phyloP scores from a whole-genome alignment of 23 tunicate genomes.

The Trididemnum clinides region DNA sequence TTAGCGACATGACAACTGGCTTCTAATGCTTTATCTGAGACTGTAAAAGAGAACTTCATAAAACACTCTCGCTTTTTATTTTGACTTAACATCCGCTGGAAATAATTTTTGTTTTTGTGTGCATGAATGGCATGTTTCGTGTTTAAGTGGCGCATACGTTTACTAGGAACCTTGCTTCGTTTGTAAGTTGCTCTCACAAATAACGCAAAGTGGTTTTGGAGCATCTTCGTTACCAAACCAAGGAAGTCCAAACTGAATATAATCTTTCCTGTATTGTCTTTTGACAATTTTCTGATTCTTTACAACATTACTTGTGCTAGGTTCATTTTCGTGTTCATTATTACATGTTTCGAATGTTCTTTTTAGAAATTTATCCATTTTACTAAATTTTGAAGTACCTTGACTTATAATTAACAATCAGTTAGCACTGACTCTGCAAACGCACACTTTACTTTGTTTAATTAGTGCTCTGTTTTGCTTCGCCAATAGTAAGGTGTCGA shows the following conservation, averaged over 20 bases:
- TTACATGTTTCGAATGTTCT: neutral
- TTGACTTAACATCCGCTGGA: conserved; percentile 10
- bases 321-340: neutral
- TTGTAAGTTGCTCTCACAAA: conserved; percentile 43
- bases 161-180: conserved; percentile 37
- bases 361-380: too few relatives aligned
- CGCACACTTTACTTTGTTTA: too few relatives aligned
- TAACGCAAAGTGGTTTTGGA: conserved; percentile 22
- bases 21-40: conserved; percentile 8
- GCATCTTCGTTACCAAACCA: conserved; percentile 41
- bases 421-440: too few relatives aligned
- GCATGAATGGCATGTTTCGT: conserved; percentile 44
- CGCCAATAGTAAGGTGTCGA: too few relatives aligned
- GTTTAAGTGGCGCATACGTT: conserved; percentile 39
- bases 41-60: conserved; percentile 23
- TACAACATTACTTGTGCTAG: neutral
- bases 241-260: conserved; percentile 24
- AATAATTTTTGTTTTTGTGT: conserved; percentile 3
- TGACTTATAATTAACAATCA: too few relatives aligned
- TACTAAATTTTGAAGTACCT: too few relatives aligned
- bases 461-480: too few relatives aligned
- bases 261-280: conserved; percentile 23
- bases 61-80: conserved; percentile 11
- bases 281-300: conserved; percentile 1
- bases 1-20: conserved; percentile 28